Base-by-base conservation (phyloP, 2,888 invertebrate genomes). In the Cheilosia urbana region DNA sequence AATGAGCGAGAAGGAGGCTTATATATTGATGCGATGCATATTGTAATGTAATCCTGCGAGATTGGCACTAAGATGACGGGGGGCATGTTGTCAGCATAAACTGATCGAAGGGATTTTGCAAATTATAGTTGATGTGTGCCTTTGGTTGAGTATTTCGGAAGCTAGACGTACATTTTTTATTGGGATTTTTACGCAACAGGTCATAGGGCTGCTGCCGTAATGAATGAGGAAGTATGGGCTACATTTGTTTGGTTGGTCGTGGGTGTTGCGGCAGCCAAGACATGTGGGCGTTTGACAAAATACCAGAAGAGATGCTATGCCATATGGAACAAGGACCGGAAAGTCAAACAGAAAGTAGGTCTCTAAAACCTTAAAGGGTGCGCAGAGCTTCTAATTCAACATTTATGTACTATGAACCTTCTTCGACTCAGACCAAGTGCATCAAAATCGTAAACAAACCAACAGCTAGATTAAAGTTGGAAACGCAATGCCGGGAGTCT, bases 41-140 rank as follows among this genome's bases (percentile, higher is more conserved):
- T 55, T 57, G 55, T 27, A 27, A 34, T 68, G 77, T 69, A 71
- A 69, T 78, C 78, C 69, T 21, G 21, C 17, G 24, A 69, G 68
- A 62, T 68, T 77, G 78, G 57, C 78, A 40, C 40, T 78, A 69
- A 78, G 78, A 71, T 63, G 78, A 78, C 77, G 62, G 62, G 55
- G 69, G 40, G 47, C 55, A 47, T 71, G 77, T 55, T 69, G 77
- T 65, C 75, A 65, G 24, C 57, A 5, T 65, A 57, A 49, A 55
- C 53, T 73, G 62, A 73, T 34, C 34, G 21, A 51, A 72, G 42
- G 30, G 60, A 72, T 51, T 42, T 72, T 62, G 42, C 42, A 27
- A 42, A 27, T 7, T 13, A 62, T 13, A 62, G 13, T 57, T 37
- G 21, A 27, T 1, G 42, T 13, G 3, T 42, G 9, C 24, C 6